Conservation (phyloP, 2,888 invertebrate species). For the Crepidodera aurea region DNA sequence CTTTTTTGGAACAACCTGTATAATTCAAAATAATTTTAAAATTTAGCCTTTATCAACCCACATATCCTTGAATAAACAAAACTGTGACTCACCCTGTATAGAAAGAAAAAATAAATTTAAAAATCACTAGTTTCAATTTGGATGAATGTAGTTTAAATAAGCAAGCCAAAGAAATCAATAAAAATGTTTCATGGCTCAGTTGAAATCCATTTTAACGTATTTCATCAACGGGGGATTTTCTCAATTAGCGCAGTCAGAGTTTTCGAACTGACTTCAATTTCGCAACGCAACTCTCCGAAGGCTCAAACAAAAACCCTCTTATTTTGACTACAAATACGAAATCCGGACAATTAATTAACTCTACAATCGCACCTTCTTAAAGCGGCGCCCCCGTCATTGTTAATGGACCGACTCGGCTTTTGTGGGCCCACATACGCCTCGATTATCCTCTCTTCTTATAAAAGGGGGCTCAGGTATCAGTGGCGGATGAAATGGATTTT, state of each 20-base stretch:
- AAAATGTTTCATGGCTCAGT: no score
- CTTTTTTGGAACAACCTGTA: no score
- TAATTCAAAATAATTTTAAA: no score
- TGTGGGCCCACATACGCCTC: constrained; percentile 23
- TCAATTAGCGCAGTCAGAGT: constrained; percentile 2
- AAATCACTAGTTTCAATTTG: no score
- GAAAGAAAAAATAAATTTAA: no score
- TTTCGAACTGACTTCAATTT: constrained; percentile 2
- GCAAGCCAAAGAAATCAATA: no score
- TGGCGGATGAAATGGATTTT: background rate
- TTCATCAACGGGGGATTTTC: constrained; percentile 3
- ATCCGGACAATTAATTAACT: constrained; percentile 37
- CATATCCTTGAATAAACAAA: no score
- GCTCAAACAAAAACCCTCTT: constrained; percentile 27
- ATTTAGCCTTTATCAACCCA: no score
- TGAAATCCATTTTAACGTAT: no score
- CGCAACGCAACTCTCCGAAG: background rate
- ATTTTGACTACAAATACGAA: constrained; percentile 29
- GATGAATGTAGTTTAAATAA: no score
- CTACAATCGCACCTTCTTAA: constrained; percentile 42
- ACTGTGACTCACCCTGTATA: no score
- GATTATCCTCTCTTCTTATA: background rate
- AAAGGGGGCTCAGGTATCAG: background rate
- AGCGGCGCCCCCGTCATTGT: constrained; percentile 29
- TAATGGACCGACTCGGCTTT: constrained; percentile 41